Conservation (phyloP, 2,888 invertebrate genomes). For the Ischnus inquisitorius region DNA sequence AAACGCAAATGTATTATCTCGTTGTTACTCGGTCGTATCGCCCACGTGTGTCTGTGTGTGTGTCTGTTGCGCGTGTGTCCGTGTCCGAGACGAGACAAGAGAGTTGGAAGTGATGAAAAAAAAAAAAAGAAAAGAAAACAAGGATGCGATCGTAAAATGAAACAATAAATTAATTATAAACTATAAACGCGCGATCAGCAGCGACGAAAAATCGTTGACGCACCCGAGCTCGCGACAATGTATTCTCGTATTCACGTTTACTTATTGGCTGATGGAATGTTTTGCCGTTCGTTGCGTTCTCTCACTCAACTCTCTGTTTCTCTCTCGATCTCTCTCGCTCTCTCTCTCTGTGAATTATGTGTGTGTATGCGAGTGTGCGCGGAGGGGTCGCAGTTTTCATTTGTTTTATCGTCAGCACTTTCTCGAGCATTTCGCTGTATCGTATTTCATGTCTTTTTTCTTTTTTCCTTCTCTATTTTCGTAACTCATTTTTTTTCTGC, state of each 20-base stretch:
- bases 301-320: conserved; percentile 17
- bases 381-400: conserved; percentile 7
- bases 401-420: conserved; percentile 61
- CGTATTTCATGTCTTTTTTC: conserved; percentile 58
- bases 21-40: neutral
- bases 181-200: conserved; percentile 71
- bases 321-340: conserved; percentile 33
- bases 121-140: neutral
- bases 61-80: conserved; percentile 5
- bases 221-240: conserved; percentile 51
- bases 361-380: neutral
- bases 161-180: conserved; percentile 75
- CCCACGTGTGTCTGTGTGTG: neutral
- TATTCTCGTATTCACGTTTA: conserved; percentile 63
- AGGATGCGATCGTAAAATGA: conserved; percentile 59
- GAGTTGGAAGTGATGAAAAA: conserved; percentile 21
- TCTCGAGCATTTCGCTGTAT: conserved; percentile 50
- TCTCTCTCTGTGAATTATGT: neutral
- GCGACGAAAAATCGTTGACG: conserved; percentile 63
- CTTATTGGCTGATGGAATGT: conserved; percentile 77
- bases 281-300: conserved; percentile 62
- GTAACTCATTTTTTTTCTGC: conserved; percentile 34
- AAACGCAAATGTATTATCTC: conserved; percentile 13
- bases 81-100: conserved; percentile 30
- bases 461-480: conserved; percentile 39